Percentiles rank a stretch among this genome's conserved stretches.
Conservation (phyloP, 1,140 invertebrate species). For the Pemphigus obesinymphae region DNA sequence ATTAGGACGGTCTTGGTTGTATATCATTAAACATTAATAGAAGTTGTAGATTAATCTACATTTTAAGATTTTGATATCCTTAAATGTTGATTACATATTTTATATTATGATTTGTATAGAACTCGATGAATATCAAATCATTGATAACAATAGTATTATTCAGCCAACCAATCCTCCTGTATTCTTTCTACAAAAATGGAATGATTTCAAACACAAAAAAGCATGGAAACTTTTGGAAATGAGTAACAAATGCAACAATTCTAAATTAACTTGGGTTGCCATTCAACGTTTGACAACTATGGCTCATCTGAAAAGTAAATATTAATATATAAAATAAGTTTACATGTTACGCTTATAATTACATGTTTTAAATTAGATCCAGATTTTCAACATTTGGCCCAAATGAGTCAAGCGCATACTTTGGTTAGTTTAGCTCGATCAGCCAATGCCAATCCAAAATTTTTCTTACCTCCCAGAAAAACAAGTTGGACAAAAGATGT, state of each 20-base stretch:
- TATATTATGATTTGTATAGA: not conserved
- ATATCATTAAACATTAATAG: too few relatives aligned
- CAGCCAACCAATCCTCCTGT: slow-evolving; percentile 29
- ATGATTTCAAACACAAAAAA: slow-evolving; percentile 24
- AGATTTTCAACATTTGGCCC: slow-evolving; percentile 61
- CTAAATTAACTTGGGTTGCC: not conserved
- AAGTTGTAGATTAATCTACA: too few relatives aligned
- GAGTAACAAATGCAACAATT: not conserved
- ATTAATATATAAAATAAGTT: not conserved
- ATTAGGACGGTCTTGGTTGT: too few relatives aligned
- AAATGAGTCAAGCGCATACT: slow-evolving; percentile 61
- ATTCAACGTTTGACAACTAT: not conserved
- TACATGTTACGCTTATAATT: not conserved
- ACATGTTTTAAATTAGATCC: slow-evolving; percentile 52
- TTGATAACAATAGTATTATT: slow-evolving; percentile 13
- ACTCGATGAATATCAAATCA: slow-evolving; percentile 31
- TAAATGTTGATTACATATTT: too few relatives aligned
- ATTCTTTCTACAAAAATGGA: slow-evolving; percentile 29
- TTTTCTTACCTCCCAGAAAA: slow-evolving; percentile 62
- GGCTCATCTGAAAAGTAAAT: slow-evolving; percentile 28
- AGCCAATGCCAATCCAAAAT: slow-evolving; percentile 55
- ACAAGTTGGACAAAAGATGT: slow-evolving; percentile 20
- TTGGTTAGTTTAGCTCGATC: slow-evolving; percentile 61
- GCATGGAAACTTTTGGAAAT: slow-evolving; percentile 28
- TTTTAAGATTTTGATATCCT: too few relatives aligned